Evolutionary conservation across 1,140 invertebrate genomes (phyloP).

Genomic region (Oreohelix idahoensis): DNA sequence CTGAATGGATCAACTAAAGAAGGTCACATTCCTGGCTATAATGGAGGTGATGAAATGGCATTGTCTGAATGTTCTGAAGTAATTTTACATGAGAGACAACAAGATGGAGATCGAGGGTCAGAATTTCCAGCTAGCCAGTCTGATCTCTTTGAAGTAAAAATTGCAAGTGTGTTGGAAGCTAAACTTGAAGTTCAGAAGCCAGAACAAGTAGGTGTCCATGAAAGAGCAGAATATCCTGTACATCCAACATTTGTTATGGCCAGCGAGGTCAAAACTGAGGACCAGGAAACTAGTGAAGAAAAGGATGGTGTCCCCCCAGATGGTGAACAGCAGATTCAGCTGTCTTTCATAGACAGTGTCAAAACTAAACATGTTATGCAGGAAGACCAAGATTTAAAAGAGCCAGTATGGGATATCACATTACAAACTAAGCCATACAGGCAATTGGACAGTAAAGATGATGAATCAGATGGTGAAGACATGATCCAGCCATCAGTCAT

Average conservation of each 20-base stretch:
- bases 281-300: not conserved
- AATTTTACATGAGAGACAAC: too few species aligned
- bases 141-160: not conserved
- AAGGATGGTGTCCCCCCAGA: not conserved
- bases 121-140: not conserved
- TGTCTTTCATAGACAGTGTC: not conserved
- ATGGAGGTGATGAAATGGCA: conserved; percentile 15
- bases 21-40: conserved; percentile 73
- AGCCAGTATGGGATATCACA: not conserved
- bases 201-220: not conserved
- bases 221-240: not conserved
- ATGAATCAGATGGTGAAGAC: not conserved
- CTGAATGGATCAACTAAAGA: conserved; percentile 77
- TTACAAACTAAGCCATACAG: conserved; percentile 19
- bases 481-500: not conserved
- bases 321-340: not conserved
- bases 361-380: conserved; percentile 28
- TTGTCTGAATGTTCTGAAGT: too few species aligned
- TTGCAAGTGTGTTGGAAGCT: not conserved
- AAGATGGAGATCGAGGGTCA: not conserved
- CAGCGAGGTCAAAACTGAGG: not conserved
- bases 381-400: not conserved
- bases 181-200: conserved; percentile 24
- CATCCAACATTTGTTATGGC: not conserved
- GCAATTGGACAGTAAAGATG: not conserved